Percentiles rank a stretch among this genome's conserved stretches.
These are phyloP conservation scores for Rugalucina vietnamica DNA, from an alignment of 2,888 invertebrate species.

Conservation along the genomic window DNA sequence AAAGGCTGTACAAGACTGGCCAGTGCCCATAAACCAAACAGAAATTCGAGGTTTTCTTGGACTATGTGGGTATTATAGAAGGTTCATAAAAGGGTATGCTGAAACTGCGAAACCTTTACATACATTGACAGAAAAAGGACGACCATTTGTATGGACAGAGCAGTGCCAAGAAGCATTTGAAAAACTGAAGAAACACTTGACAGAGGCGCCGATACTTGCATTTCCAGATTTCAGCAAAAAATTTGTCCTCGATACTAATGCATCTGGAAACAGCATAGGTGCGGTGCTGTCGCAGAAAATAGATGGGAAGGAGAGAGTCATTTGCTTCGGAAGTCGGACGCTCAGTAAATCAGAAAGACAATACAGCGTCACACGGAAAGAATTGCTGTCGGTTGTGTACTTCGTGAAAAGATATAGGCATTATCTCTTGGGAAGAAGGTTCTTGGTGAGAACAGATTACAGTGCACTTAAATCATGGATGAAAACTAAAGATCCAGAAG, in stretches of 20 bases:
- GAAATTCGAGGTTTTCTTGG: not conserved
- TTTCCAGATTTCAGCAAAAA: not conserved
- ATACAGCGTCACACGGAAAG: not conserved
- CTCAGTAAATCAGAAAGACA: not conserved
- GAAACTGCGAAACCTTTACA: not conserved
- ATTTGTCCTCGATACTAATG: not conserved
- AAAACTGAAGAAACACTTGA: not conserved
- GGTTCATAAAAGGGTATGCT: slow-evolving; percentile 1
- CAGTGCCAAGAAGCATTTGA: not conserved
- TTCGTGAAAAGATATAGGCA: not conserved
- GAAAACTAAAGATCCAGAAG: not conserved
- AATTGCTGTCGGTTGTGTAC: not conserved
- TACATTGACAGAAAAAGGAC: not conserved
- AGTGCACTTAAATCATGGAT: not conserved
- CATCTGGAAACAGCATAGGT: slow-evolving; percentile 1
- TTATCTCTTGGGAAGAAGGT: slow-evolving; percentile 5
- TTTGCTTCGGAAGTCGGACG: not conserved
- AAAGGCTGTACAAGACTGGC: not conserved
- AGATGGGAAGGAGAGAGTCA: not conserved
- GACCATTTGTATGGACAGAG: not conserved
- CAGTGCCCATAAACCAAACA: not conserved
- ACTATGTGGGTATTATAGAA: not conserved
- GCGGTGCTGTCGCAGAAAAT: not conserved
- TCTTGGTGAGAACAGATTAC: not conserved
- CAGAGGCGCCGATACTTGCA: not conserved